A percentile compares a stretch with the other conserved stretches of the same genome.
phyloP scores from a whole-genome alignment of 2,888 invertebrate genomes.

The Polydesmus complanatus region DNA sequence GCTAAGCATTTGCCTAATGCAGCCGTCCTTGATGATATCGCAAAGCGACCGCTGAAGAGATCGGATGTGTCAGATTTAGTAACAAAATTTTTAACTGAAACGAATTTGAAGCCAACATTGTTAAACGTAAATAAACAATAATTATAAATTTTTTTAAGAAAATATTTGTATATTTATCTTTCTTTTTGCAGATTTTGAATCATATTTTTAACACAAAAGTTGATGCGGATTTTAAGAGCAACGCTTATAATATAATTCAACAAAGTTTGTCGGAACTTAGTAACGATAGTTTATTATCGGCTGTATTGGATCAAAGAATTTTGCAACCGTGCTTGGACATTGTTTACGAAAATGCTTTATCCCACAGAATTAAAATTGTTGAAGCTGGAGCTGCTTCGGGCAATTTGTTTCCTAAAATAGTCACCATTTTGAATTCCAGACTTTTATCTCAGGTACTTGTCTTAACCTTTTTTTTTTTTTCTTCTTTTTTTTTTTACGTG shows the following conservation, averaged over 20 bases:
- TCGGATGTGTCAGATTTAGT: neutral
- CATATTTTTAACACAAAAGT: conserved; percentile 8
- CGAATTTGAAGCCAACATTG: conserved; percentile 5
- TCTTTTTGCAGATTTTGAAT: conserved; percentile 9
- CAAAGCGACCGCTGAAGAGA: conserved; percentile 5
- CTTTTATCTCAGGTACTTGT: conserved; percentile 45
- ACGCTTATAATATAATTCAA: conserved; percentile 17
- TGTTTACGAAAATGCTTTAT: conserved; percentile 59
- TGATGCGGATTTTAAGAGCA: conserved; percentile 18
- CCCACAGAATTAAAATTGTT: conserved; percentile 53
- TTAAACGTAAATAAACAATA: conserved; percentile 6
- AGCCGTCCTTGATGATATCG: conserved; percentile 7
- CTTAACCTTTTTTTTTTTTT: neutral
- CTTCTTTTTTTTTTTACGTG: neutral
- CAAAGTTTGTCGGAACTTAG: conserved; percentile 19
- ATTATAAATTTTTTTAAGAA: neutral
- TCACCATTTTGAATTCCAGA: conserved; percentile 54
- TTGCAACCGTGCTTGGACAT: conserved; percentile 45
- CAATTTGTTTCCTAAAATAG: conserved; percentile 47
- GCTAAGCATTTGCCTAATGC: conserved; percentile 1
- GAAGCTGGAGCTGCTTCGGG: conserved; percentile 50
- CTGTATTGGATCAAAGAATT: conserved; percentile 21
- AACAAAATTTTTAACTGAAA: conserved; percentile 4
- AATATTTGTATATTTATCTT: neutral
- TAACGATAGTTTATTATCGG: conserved; percentile 23